Evolutionary conservation across 2,888 invertebrate genomes (phyloP), one percentile per base, ranked within the genome.

Genomic region (Pristionchus mayeri): DNA sequence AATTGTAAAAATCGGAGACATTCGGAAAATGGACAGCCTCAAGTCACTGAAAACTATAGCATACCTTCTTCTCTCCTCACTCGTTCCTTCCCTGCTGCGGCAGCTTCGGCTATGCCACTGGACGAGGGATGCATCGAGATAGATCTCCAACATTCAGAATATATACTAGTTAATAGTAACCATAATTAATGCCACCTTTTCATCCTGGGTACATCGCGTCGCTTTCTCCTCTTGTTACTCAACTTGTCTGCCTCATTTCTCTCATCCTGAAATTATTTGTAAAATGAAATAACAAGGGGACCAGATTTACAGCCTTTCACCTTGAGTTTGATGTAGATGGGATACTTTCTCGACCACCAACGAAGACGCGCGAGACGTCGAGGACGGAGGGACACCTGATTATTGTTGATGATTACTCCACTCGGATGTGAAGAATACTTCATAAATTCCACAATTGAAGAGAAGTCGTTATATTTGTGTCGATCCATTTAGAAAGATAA

Each of bases 261-360:
- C 71, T 71, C 71, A 44, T 18, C 37, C 71, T 71, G 40, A 1
- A 71, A 44, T 16, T 40, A 37, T 71, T n/a, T n/a, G n/a, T n/a
- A n/a, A n/a, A n/a, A n/a, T n/a, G n/a, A n/a, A n/a, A n/a, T n/a
- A n/a, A n/a, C n/a, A n/a, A n/a, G n/a, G n/a, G n/a, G n/a, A n/a
- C n/a, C n/a, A 18, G 67, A 57, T 21, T 57, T 7, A n/a, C 11
- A 57, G 57, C 4, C 57, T 24, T 21, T 57, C 21, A 57, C 52
- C 71, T 85, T n/a, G 54, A 84, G 44, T 67, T 50, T 24, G 34
- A 97, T 94, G 93, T 96, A 96, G 90, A 97, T 96, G 0, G 97
- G 97, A 93, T 97, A 97, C 93, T 97, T 97, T 93, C 97, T 96
- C 93, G 96, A 96, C 97, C 97, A 97, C 95, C 97, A 91, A 76